phyloP scores from a whole-genome alignment of 2,797 vertebrate genomes.

The Furcifer pardalis region DNA sequence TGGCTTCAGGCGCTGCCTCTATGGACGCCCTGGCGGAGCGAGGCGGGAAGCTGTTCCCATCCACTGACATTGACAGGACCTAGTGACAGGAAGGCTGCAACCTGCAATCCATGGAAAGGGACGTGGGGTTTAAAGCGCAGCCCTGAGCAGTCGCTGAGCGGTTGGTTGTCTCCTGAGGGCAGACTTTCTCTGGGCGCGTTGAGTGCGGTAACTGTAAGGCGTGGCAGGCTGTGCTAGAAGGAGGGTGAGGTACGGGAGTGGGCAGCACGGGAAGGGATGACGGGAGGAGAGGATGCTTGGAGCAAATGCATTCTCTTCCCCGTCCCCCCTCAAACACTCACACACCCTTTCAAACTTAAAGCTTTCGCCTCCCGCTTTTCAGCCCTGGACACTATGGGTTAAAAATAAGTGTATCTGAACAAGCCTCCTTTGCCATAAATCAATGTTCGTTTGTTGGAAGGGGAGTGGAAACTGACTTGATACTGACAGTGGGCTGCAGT shows the following conservation, averaged over 20 bases:
- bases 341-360: not conserved
- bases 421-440: not conserved
- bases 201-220: conserved; percentile 5
- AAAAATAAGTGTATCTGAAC: not conserved
- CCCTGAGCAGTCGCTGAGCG: accelerated
- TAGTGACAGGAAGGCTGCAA: not conserved
- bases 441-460: not conserved
- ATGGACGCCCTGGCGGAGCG: not conserved
- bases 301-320: not conserved
- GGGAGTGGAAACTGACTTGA: too few species aligned
- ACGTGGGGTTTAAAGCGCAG: not conserved
- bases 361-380: not conserved
- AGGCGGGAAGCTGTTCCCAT: not conserved
- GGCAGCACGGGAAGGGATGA: not conserved
- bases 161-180: not conserved
- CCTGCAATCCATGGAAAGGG: not conserved
- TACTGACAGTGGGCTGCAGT: too few species aligned
- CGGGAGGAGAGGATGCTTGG: not conserved
- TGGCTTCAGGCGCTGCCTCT: too few species aligned
- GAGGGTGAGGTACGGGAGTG: not conserved
- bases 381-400: not conserved
- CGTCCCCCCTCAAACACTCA: not conserved
- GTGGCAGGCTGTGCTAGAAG: conserved; percentile 3
- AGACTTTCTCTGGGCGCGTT: not conserved
- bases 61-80: not conserved